A percentile compares a stretch with the other conserved stretches of the same genome.
These are phyloP conservation scores for Sericinus montela DNA, from an alignment of 2,888 invertebrate species.

Conservation along the genomic window DNA sequence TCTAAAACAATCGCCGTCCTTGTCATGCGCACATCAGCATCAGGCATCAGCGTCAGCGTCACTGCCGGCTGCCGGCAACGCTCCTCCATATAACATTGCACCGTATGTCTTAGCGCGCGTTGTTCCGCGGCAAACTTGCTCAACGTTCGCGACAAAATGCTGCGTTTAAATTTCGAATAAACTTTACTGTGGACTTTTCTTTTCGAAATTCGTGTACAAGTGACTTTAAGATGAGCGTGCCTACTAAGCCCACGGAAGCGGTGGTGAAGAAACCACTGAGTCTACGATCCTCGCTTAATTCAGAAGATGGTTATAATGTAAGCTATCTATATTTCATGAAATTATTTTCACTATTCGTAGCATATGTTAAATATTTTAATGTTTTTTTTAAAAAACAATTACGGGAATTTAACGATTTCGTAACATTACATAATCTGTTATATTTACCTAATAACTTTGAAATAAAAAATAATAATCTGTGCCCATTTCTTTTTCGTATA, in stretches of 20 bases:
- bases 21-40: neutral
- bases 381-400: no score
- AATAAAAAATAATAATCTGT: no score
- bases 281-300: constrained; percentile 13
- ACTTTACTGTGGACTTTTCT: constrained; percentile 7
- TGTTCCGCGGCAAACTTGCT: neutral
- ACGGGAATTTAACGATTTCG: no score
- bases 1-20: constrained; percentile 3
- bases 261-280: constrained; percentile 3
- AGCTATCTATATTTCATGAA: no score
- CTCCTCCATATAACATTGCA: no score
- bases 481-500: no score
- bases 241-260: constrained; percentile 9
- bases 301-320: neutral
- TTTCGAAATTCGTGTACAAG: constrained; percentile 14
- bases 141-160: constrained; percentile 27
- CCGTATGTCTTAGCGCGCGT: neutral
- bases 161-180: constrained; percentile 15
- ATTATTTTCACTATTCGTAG: no score
- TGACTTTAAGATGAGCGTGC: constrained; percentile 8
- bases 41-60: constrained; percentile 1
- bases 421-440: no score
- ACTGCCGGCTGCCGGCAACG: neutral
- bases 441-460: no score
- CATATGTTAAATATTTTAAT: no score